phyloP scores from a whole-genome alignment of 2,113 vertebrate genomes.

The Murina feae region DNA sequence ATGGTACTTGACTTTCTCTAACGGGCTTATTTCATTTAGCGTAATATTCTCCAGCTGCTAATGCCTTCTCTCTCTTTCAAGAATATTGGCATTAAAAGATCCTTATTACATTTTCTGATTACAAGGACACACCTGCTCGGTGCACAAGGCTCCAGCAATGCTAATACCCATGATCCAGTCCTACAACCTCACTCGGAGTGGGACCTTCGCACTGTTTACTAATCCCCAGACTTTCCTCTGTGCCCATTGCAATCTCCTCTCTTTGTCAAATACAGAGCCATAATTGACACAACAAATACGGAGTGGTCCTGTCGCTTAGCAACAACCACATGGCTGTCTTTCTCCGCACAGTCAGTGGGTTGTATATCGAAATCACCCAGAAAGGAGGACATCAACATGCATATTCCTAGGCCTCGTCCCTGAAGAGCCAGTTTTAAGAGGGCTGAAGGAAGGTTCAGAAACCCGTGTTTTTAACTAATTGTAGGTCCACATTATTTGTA shows the following conservation, averaged over 20 bases:
- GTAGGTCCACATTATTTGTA: neutral
- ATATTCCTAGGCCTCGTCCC: neutral
- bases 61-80: neutral
- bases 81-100: neutral
- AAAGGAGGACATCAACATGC: neutral
- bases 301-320: neutral
- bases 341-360: neutral
- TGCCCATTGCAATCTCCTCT: neutral
- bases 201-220: neutral
- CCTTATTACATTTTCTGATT: neutral
- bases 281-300: neutral
- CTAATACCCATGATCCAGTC: rapidly evolving
- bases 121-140: neutral
- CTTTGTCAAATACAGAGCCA: neutral
- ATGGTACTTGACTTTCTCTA: no score
- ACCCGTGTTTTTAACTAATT: neutral
- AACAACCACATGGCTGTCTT: neutral
- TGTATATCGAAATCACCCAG: neutral
- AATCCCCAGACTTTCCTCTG: neutral
- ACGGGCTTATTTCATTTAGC: no score
- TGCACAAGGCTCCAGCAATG: no score
- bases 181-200: rapidly evolving
- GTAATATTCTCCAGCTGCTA: neutral
- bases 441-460: neutral
- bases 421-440: neutral